These are phyloP conservation scores for Geophilus truncorum DNA, from an alignment of 2,888 invertebrate species.

Conservation along the genomic window DNA sequence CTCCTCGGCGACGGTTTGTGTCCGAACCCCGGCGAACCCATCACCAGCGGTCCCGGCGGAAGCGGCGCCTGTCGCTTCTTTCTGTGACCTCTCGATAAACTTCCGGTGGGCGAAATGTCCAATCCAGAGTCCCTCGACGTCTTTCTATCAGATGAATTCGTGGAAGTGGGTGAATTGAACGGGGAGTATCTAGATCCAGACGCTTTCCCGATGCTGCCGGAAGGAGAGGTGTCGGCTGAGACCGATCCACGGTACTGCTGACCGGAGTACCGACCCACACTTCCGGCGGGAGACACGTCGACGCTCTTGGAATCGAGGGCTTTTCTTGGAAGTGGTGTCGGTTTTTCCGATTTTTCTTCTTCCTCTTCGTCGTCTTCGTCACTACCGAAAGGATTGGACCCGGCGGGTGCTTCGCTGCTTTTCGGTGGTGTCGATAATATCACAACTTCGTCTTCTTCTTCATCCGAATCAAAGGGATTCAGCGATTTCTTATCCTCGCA, in stretches of 20 bases:
- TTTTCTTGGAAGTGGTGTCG: conserved; percentile 11
- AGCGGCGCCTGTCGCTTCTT: conserved; percentile 47
- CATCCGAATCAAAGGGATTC: conserved; percentile 9
- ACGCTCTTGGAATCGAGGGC: not conserved
- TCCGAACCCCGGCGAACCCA: conserved; percentile 8
- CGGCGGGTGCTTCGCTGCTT: not conserved
- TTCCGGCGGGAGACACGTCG: not conserved
- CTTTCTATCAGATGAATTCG: not conserved
- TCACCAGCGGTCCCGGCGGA: conserved; percentile 44
- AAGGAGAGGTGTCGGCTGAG: not conserved
- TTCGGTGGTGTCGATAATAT: not conserved
- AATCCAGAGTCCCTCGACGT: conserved; percentile 14
- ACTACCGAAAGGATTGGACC: conserved; percentile 66
- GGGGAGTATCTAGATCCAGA: not conserved
- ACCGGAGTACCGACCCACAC: not conserved
- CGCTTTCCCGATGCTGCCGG: conserved; percentile 10
- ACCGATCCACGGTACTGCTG: not conserved
- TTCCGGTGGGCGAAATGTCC: conserved; percentile 27
- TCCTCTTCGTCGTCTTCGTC: conserved; percentile 58
- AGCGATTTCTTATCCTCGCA: too few species aligned
- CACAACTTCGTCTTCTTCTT: conserved; percentile 32
- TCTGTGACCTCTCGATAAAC: conserved; percentile 36
- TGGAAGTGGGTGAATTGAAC: not conserved
- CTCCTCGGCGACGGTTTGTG: conserved; percentile 31
- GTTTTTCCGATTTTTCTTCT: not conserved